Conservation (phyloP, 2,888 invertebrate genomes). For the Drosophila lutescens region DNA sequence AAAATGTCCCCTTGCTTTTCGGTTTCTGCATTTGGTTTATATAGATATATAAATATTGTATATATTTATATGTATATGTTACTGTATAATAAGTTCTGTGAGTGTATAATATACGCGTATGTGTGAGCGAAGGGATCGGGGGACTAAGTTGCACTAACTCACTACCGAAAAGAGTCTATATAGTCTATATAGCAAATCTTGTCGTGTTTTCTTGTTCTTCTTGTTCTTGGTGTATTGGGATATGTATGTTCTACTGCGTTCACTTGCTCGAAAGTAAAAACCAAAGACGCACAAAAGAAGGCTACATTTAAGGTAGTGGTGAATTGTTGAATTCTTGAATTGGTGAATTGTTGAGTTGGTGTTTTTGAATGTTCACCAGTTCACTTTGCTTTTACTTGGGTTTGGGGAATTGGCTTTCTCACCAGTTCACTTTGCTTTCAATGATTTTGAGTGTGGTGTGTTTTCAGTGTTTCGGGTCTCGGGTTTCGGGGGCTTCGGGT, state of each 20-base stretch:
- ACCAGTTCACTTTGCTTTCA: slow-evolving; percentile 14
- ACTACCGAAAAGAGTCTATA: slow-evolving; percentile 30
- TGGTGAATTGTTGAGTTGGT: neutral
- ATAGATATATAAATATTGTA: slow-evolving; percentile 53
- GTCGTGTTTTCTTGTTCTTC: too few species aligned
- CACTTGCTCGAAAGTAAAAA: slow-evolving; percentile 24
- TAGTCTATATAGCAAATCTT: slow-evolving; percentile 14
- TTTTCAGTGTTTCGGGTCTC: neutral
- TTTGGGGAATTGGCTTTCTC: neutral
- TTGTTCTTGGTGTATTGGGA: slow-evolving; percentile 4
- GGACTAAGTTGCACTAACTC: slow-evolving; percentile 38
- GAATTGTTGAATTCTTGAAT: neutral
- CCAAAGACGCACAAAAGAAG: slow-evolving; percentile 62
- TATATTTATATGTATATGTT: slow-evolving; percentile 63
- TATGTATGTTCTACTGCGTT: slow-evolving; percentile 49
- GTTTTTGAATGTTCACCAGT: slow-evolving; percentile 49
- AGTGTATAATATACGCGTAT: slow-evolving; percentile 44
- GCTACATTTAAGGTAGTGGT: slow-evolving; percentile 41
- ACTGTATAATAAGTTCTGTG: slow-evolving; percentile 61
- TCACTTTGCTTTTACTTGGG: slow-evolving; percentile 65
- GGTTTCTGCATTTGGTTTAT: slow-evolving; percentile 47
- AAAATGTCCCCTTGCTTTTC: slow-evolving; percentile 26
- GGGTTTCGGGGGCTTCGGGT: neutral
- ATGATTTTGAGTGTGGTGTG: slow-evolving; percentile 20
- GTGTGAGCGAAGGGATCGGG: slow-evolving; percentile 19